Evolutionary conservation across 2,797 vertebrate species (phyloP), one percentile per base, ranked within the genome.

Genomic region (Muscicapa striata): DNA sequence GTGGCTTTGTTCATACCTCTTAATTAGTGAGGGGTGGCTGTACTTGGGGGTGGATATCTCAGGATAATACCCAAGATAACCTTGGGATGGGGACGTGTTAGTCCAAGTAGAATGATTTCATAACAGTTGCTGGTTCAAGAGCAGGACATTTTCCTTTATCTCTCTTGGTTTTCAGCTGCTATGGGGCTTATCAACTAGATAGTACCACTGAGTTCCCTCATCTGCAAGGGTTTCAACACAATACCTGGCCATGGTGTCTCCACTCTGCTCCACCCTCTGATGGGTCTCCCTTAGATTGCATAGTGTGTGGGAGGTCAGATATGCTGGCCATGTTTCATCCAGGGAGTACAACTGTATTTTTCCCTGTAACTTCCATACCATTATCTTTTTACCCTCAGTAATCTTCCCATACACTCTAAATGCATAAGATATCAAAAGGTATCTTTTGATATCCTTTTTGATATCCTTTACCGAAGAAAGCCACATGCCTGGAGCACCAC

Each of bases 401-500:
- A 48, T 41, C 34, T 66, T 72, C 30, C 30, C 13, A 8, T 58
- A 29, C 21, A 26, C 11, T 46, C 7, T 74, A 67, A 26, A 40
- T 84, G 23, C 1, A 0, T 58, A 21, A 69, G 5, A 6, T 76
- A 15, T 40, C 61, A 54, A 54, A 74, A 63, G 22, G 4, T 85
- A 2, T 57, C 29, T 77, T 36, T 36, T 36, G 36, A 36, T 36
- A 36, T 36, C 17, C 23, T 72, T n/a, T 76, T 36, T 36, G 36
- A 36, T 36, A 36, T 36, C 17, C 23, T 72, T n/a, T 76, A 11
- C 29, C 32, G 55, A 58, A 70, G 46, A 54, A 78, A 84, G 49
- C 15, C 6, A 3, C 23, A 3, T 63, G 15, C 34, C 40, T 76
- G 21, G n/a, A 58, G 22, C 49, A 58, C 29, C 0, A 0, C n/a